Evolutionary conservation across 2,888 invertebrate species (phyloP).

Genomic region (Rhagium mordax): DNA sequence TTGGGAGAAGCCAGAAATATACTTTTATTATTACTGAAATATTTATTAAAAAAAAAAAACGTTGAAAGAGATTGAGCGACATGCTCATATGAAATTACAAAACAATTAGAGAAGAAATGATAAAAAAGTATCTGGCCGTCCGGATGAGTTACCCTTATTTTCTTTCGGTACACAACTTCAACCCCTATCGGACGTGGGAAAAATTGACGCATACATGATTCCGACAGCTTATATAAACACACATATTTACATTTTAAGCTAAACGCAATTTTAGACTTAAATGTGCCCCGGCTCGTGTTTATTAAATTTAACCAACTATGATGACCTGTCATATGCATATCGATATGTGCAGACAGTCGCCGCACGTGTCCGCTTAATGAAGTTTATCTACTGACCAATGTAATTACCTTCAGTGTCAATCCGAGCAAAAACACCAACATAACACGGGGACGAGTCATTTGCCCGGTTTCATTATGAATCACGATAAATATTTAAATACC

Average conservation of each 20-base stretch:
- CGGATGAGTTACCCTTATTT: slow-evolving; percentile 22
- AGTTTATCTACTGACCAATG: slow-evolving; percentile 36
- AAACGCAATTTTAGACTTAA: slow-evolving; percentile 28
- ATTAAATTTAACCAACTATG: slow-evolving; percentile 41
- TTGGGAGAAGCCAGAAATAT: too few relatives aligned
- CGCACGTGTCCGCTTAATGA: slow-evolving; percentile 39
- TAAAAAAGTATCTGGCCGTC: too few relatives aligned
- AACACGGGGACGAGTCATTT: neutral
- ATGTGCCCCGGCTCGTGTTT: slow-evolving; percentile 13
- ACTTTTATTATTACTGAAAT: too few relatives aligned
- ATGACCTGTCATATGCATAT: slow-evolving; percentile 41
- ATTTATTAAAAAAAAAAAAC: too few relatives aligned
- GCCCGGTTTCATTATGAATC: neutral
- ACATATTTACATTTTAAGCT: slow-evolving; percentile 37
- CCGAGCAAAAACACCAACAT: neutral
- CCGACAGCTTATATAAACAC: slow-evolving; percentile 37
- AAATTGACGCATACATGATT: slow-evolving; percentile 33
- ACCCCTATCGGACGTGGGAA: slow-evolving; percentile 36
- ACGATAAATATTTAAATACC: neutral
- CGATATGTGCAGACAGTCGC: slow-evolving; percentile 33
- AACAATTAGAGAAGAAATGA: too few relatives aligned
- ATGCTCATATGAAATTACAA: too few relatives aligned
- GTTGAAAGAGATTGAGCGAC: too few relatives aligned
- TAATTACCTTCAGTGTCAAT: slow-evolving; percentile 25
- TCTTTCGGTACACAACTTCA: neutral